phyloP scores from a whole-genome alignment of 2,797 vertebrate species.

The Pteropus rufus region DNA sequence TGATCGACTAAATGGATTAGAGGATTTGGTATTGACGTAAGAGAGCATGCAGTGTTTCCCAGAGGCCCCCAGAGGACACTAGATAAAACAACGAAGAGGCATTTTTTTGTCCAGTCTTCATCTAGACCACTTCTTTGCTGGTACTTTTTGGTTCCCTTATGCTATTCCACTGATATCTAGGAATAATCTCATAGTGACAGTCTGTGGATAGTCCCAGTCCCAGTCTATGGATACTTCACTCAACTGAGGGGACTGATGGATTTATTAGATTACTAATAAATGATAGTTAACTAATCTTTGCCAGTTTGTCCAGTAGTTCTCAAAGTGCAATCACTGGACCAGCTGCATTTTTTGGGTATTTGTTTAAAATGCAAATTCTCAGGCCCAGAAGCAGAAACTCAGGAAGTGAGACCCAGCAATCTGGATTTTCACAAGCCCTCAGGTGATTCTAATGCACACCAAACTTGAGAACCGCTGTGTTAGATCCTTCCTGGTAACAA shows the following conservation, averaged over 20 bases:
- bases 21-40: slow-evolving; percentile 43
- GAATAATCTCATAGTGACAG: not conserved
- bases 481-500: not conserved
- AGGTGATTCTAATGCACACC: not conserved
- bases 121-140: not conserved
- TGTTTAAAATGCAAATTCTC: not conserved
- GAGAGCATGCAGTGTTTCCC: not conserved
- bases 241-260: not conserved
- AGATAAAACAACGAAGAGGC: not conserved
- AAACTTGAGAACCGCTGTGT: not conserved
- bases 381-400: not conserved
- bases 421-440: not conserved
- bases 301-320: not conserved
- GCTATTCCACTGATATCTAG: not conserved
- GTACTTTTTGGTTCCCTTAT: not conserved
- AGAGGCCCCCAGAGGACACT: not conserved
- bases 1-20: not conserved
- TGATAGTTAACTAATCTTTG: not conserved
- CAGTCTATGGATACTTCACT: not conserved
- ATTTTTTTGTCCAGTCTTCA: not conserved
- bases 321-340: not conserved
- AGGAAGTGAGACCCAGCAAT: not conserved
- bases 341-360: not conserved
- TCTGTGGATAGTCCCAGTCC: not conserved
- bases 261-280: not conserved